A percentile compares a stretch with the other conserved stretches of the same genome.
Conservation (phyloP, 2,113 vertebrate genomes). For the Hemibagrus wyckioides region DNA sequence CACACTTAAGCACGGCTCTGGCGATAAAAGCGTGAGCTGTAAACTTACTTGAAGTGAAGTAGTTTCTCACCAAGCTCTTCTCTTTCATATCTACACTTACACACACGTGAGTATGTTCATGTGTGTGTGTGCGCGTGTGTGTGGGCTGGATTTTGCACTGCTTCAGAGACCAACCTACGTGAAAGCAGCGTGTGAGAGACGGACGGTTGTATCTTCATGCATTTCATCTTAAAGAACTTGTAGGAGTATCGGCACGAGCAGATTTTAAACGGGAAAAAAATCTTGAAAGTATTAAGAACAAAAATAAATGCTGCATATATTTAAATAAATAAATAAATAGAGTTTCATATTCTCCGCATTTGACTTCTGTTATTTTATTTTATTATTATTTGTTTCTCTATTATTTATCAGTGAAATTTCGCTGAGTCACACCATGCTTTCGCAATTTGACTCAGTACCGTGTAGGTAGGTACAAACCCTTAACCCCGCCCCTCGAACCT, state of each 20-base stretch:
- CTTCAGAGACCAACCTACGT: neutral
- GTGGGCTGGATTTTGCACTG: neutral
- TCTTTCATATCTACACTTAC: neutral
- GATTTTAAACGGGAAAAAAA: too few relatives aligned
- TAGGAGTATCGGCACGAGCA: neutral
- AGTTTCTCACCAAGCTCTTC: neutral
- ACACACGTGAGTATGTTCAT: too few relatives aligned
- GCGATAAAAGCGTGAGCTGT: slow-evolving; percentile 32
- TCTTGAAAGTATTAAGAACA: too few relatives aligned
- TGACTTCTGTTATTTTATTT: too few relatives aligned
- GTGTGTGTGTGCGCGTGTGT: neutral
- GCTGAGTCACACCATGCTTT: too few relatives aligned
- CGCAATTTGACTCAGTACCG: too few relatives aligned
- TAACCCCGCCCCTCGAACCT: neutral
- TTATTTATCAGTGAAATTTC: too few relatives aligned
- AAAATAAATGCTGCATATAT: too few relatives aligned
- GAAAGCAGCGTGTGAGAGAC: neutral
- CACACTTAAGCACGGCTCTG: slow-evolving; percentile 36
- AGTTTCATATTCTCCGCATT: too few relatives aligned
- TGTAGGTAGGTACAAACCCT: neutral
- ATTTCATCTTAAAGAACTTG: neutral
- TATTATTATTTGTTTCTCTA: too few relatives aligned
- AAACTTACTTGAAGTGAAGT: slow-evolving; percentile 46
- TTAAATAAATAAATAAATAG: too few relatives aligned
- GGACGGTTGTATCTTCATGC: neutral